Evolutionary conservation across 2,113 vertebrate genomes (phyloP).

Genomic region (Chaetodon trifascialis): DNA sequence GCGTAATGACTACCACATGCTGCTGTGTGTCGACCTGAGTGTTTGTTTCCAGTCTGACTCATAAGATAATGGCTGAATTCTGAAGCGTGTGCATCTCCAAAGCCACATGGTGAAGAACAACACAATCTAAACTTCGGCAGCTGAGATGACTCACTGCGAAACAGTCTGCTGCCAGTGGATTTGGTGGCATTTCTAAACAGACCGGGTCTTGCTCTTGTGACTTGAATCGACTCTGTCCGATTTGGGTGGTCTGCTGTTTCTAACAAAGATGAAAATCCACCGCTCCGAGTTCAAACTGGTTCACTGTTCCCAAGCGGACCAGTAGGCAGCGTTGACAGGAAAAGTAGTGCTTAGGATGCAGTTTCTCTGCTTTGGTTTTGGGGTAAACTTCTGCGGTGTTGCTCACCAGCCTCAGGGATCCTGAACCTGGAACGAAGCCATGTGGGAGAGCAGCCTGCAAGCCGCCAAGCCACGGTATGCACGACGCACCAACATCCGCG

Average conservation of each 20-base stretch:
- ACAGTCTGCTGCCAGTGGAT: background rate
- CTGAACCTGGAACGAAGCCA: conserved; percentile 5
- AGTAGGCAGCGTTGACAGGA: conserved; percentile 32
- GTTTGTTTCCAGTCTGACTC: conserved; percentile 52
- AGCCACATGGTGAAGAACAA: conserved; percentile 30
- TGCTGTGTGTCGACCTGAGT: conserved; percentile 32
- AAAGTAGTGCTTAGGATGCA: conserved; percentile 28
- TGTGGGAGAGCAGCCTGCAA: background rate
- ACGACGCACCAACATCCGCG: background rate
- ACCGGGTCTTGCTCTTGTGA: background rate
- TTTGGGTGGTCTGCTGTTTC: conserved; percentile 40
- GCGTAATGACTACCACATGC: conserved; percentile 59
- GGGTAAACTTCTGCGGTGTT: conserved; percentile 33
- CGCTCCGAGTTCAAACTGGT: background rate
- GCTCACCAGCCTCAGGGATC: conserved; percentile 23
- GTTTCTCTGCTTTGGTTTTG: conserved; percentile 27
- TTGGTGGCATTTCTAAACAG: background rate
- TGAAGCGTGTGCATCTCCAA: conserved; percentile 27
- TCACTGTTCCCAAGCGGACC: background rate
- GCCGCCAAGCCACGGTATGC: background rate
- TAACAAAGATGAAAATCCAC: background rate
- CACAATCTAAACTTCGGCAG: background rate
- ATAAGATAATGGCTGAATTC: conserved; percentile 11
- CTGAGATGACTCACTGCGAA: conserved; percentile 5
- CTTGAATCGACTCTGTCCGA: background rate